These are phyloP conservation scores for Siderastrea radians DNA, from an alignment of 92 coral and sea anemone genomes.

Conservation along the genomic window DNA sequence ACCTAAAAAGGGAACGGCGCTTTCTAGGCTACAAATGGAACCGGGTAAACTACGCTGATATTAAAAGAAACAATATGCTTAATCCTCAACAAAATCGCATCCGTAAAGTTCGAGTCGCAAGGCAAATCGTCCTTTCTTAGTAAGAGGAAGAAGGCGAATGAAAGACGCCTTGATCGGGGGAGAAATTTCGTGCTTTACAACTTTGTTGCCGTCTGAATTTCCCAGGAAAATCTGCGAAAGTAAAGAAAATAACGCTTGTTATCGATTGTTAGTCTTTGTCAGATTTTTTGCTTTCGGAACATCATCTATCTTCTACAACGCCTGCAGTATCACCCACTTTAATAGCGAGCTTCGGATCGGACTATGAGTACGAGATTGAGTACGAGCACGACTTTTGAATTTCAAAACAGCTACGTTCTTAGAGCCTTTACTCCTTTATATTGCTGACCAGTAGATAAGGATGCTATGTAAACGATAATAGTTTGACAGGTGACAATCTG, in stretches of 20 bases:
- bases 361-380: no score
- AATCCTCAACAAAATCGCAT: slow-evolving; percentile 48
- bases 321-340: no score
- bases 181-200: slow-evolving; percentile 58
- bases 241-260: not conserved
- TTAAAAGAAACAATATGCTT: not conserved
- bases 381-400: no score
- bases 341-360: no score
- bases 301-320: no score
- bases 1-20: not conserved
- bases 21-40: not conserved
- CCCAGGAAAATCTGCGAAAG: slow-evolving; percentile 63
- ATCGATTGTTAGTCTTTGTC: no score
- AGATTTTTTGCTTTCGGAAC: no score
- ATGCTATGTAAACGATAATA: no score
- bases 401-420: no score
- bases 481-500: no score
- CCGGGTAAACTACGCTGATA: not conserved
- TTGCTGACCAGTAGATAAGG: no score
- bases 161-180: slow-evolving; percentile 61
- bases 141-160: slow-evolving; percentile 53
- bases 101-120: slow-evolving; percentile 82
- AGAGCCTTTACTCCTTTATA: no score
- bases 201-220: slow-evolving; percentile 67
- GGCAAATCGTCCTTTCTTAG: slow-evolving; percentile 57